A percentile compares a stretch with the other conserved stretches of the same genome.
Conservation (phyloP, 2,888 invertebrate species). For the Sturmia bella region DNA sequence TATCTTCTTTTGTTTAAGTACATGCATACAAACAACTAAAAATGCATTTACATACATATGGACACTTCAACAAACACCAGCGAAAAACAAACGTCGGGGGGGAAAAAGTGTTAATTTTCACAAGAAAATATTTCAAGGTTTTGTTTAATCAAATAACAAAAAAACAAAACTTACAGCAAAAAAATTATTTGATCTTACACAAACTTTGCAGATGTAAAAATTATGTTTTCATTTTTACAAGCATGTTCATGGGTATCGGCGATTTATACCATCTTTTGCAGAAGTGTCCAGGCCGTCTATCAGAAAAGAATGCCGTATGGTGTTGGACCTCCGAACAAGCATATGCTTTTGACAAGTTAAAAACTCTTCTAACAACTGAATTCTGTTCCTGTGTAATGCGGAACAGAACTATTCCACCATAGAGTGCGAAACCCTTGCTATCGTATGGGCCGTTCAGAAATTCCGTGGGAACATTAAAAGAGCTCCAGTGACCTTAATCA, state of each 20-base stretch:
- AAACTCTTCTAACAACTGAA: constrained; percentile 63
- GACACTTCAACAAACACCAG: no score
- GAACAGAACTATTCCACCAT: constrained; percentile 80
- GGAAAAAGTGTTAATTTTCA: no score
- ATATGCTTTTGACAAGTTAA: constrained; percentile 13
- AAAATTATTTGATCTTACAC: no score
- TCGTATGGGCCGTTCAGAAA: constrained; percentile 67
- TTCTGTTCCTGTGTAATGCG: constrained; percentile 69
- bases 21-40: no score
- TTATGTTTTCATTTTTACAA: constrained; percentile 73
- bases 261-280: constrained; percentile 76
- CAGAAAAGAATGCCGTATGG: constrained; percentile 37
- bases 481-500: constrained; percentile 69
- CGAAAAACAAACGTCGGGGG: no score
- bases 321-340: constrained; percentile 33
- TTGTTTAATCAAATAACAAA: no score
- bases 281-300: constrained; percentile 51
- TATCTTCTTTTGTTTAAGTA: no score
- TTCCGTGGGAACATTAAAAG: constrained; percentile 79
- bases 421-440: constrained; percentile 79
- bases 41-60: no score
- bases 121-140: no score
- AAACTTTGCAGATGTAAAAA: no score
- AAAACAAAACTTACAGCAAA: no score
- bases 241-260: constrained; percentile 75